phyloP scores from a whole-genome alignment of 2,797 vertebrate genomes.

The Onychomys arenicola region DNA sequence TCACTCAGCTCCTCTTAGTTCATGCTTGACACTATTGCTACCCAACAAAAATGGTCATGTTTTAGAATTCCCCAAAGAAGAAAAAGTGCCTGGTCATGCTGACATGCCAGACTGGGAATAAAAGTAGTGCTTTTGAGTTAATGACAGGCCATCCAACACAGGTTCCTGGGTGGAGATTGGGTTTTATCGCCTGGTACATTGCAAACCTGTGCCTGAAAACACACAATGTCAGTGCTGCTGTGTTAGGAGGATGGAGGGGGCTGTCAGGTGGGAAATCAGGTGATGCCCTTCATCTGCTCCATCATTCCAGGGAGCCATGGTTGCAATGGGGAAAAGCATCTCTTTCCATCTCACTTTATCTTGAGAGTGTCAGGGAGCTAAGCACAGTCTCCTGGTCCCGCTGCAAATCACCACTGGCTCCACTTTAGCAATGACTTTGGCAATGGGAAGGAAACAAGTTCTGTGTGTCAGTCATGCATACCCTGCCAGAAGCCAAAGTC shows the following conservation, averaged over 20 bases:
- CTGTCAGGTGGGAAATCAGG: background rate
- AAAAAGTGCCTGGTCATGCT: background rate
- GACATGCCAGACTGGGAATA: background rate
- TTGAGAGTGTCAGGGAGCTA: background rate
- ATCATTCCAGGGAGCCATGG: background rate
- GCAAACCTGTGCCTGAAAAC: background rate
- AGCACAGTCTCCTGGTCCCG: background rate
- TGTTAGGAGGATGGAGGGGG: background rate
- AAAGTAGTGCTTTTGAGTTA: background rate
- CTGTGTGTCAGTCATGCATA: fast-evolving
- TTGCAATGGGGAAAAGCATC: background rate
- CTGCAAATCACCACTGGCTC: background rate
- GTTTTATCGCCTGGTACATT: fast-evolving
- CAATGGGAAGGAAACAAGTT: background rate
- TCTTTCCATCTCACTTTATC: background rate
- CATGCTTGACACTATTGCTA: background rate
- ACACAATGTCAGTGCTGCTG: fast-evolving
- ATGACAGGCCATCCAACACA: fast-evolving
- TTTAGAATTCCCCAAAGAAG: background rate
- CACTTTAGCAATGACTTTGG: too few relatives aligned
- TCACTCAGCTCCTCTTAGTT: background rate
- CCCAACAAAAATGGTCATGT: background rate
- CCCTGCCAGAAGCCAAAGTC: background rate
- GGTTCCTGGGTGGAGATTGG: background rate
- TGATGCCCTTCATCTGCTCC: background rate